These are phyloP conservation scores for Glyphotaelius pellucidus DNA, from an alignment of 2,888 invertebrate species.

Conservation along the genomic window DNA sequence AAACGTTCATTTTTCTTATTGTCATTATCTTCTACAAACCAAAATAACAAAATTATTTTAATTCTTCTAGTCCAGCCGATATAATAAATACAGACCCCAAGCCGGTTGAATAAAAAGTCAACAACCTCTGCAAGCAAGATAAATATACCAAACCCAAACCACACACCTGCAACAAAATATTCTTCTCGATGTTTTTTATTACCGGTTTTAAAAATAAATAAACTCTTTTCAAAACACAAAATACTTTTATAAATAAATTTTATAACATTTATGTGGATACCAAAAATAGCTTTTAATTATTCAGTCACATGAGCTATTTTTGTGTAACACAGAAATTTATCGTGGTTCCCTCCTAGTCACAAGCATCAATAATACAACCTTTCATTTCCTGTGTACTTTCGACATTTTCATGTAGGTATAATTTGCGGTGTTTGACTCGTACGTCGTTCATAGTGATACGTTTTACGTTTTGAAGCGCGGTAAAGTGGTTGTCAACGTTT, in stretches of 20 bases:
- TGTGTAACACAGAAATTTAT: not conserved
- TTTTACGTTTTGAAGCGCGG: slow-evolving; percentile 16
- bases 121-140: not conserved
- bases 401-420: not conserved
- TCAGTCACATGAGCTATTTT: not conserved
- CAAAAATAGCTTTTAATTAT: not conserved
- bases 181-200: not conserved
- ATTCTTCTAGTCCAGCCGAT: not conserved
- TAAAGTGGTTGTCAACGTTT: slow-evolving; percentile 7
- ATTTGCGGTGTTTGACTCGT: not conserved
- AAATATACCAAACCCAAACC: no score
- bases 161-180: not conserved
- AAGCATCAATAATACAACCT: not conserved
- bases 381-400: not conserved
- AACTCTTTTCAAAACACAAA: not conserved
- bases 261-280: not conserved
- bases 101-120: not conserved
- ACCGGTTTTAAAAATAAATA: no score
- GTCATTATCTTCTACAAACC: no score
- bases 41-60: not conserved
- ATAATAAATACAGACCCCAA: not conserved
- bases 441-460: not conserved
- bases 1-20: no score
- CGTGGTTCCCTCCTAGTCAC: not conserved
- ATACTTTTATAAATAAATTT: not conserved